These are phyloP conservation scores for Antechinus stuartii DNA, from an alignment of 2,113 vertebrate species.

Conservation along the genomic window DNA sequence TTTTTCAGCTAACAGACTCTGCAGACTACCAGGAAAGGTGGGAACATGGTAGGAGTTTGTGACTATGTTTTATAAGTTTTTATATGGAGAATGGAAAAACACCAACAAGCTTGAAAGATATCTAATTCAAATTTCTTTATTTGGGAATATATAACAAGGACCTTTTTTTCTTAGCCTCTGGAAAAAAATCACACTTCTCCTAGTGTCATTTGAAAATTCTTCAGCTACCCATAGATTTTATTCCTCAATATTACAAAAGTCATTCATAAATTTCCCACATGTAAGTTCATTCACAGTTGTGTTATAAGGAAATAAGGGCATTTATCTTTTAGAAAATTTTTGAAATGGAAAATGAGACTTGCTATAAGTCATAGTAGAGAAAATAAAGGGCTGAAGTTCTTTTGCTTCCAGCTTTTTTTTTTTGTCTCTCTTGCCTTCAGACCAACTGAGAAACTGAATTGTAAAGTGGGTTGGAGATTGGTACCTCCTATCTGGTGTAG, in stretches of 20 bases:
- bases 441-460: not conserved
- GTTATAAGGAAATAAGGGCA: too few relatives aligned
- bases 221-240: not conserved
- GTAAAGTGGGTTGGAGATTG: not conserved
- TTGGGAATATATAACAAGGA: not conserved
- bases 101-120: not conserved
- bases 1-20: not conserved
- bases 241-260: not conserved
- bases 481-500: not conserved
- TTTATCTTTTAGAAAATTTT: not conserved
- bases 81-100: not conserved
- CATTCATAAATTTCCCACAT: not conserved
- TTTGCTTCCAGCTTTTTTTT: not conserved
- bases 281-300: not conserved
- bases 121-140: not conserved
- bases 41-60: not conserved
- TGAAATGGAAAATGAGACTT: not conserved
- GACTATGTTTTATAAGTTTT: not conserved
- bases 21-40: not conserved
- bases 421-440: not conserved
- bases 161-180: not conserved
- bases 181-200: not conserved
- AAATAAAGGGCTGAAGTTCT: not conserved
- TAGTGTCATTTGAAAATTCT: not conserved
- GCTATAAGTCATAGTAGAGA: not conserved